phyloP scores from a whole-genome alignment of 2,888 invertebrate genomes.

The Microctonus brassicae region DNA sequence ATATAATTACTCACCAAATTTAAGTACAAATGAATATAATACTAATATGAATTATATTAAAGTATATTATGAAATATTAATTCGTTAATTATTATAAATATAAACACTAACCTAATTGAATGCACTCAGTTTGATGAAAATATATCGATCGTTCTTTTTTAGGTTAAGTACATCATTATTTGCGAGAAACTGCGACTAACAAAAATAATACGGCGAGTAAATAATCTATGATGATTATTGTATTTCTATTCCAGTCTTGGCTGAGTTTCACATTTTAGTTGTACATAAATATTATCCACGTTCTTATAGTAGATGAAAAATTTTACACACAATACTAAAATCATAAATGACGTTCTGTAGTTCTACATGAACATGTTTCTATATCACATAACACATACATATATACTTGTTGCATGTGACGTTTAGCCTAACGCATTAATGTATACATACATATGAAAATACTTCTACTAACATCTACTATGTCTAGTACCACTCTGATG shows the following conservation, averaged over 20 bases:
- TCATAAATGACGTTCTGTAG: not conserved
- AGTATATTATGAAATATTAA: not conserved
- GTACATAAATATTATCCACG: not conserved
- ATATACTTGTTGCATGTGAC: not conserved
- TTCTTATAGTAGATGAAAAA: not conserved
- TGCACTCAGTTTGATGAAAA: not conserved
- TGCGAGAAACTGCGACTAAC: not conserved
- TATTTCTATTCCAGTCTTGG: conserved; percentile 7
- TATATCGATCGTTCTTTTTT: not conserved
- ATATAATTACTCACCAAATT: no score
- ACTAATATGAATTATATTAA: not conserved
- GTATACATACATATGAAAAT: no score
- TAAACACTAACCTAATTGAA: not conserved
- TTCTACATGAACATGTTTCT: not conserved
- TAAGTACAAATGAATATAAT: no score
- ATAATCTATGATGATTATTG: not conserved
- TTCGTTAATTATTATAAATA: not conserved
- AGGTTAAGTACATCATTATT: not conserved
- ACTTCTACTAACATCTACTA: no score
- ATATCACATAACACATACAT: not conserved
- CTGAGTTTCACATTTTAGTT: not conserved
- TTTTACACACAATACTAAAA: not conserved
- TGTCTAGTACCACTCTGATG: no score
- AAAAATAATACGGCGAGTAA: not conserved
- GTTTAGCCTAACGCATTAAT: no score